Evolutionary conservation across 1,140 invertebrate species (phyloP), one percentile per base, ranked within the genome.

Genomic region (Vanessa atalanta): DNA sequence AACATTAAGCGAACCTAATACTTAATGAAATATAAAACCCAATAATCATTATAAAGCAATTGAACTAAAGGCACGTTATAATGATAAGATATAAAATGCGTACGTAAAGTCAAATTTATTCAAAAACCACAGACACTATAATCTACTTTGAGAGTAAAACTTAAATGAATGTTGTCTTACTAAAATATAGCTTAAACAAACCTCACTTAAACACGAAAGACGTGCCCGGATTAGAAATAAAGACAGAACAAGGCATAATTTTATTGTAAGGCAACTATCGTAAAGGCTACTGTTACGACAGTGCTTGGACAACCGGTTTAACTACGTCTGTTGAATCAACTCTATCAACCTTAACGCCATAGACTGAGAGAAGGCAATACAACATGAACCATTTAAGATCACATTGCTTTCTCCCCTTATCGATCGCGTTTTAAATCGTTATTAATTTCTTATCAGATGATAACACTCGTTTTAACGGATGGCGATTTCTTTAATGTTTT

Each of bases 261-360:
- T 86, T 88, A 88, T 85, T 83, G 81, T 85, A 79, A 79, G 68
- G 80, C 82, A 83, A 83, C 82, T 85, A 87, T 86, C 86, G 83
- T 86, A 82, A 83, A 85, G 80, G 88, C 88, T 91, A 91, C 89
- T 87, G 89, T 90, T 88, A 86, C 86, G 82, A 83, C 79, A 80
- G 73, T 64, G 73, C 79, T 15, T 66, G 73, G 76, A 67, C 48
- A 85, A 89, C 89, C 86, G 87, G 89, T 91, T 80, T 77, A 69
- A 80, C 84, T 70, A 75, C 86, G 83, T 81, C 79, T 78, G 79
- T 82, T 83, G 80, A 82, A 84, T 78, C 79, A 77, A 79, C 85
- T 79, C 80, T 80, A 85, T 83, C 83, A 83, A 60, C 73, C 70
- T 75, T 78, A 78, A 65, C 43, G 53, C 51, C 47, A 78, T 76